Percentiles rank a stretch among this genome's conserved stretches.
Conservation (phyloP, 2,888 invertebrate species). For the Pyrrhosoma nymphula region DNA sequence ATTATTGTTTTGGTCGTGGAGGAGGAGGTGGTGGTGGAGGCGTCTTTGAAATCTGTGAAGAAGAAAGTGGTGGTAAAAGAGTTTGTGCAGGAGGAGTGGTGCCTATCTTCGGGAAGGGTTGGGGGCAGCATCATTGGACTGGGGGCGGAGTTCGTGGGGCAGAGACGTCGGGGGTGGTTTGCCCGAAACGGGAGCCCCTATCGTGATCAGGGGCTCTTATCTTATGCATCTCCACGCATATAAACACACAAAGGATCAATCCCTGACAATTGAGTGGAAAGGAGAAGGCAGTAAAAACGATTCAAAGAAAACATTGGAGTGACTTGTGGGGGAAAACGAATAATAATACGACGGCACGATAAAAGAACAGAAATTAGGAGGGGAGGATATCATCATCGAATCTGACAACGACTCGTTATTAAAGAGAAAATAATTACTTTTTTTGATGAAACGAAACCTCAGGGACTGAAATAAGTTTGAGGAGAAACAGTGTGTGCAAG, state of each 20-base stretch:
- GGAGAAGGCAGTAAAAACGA: neutral
- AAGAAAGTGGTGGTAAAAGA: neutral
- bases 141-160: slow-evolving; percentile 18
- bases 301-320: neutral
- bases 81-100: neutral
- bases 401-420: neutral
- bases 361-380: neutral
- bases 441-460: no score
- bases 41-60: neutral
- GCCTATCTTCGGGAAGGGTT: no score
- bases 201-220: neutral
- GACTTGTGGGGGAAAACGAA: neutral
- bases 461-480: neutral
- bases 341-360: neutral
- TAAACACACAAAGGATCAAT: neutral
- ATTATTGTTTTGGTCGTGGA: neutral
- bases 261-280: neutral
- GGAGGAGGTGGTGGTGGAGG: neutral
- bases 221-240: neutral
- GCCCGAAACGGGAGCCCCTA: neutral
- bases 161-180: neutral
- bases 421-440: neutral
- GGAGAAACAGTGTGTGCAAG: neutral
- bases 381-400: neutral
- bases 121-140: neutral